Base-by-base conservation (phyloP, 1,140 invertebrate species). In the Homarus americanus region DNA sequence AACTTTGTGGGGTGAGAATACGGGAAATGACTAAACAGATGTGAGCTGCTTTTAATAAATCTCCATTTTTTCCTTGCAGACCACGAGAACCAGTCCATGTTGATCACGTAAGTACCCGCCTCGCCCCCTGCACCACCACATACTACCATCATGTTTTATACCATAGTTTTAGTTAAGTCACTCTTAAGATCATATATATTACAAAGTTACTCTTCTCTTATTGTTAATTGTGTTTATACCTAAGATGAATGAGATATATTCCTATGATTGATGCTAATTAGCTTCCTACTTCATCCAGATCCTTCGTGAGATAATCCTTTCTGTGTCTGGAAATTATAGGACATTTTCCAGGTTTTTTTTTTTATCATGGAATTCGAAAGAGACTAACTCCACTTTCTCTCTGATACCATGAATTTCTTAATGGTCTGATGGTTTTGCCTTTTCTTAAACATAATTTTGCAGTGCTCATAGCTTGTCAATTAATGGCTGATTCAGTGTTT, bases 31-130 rank as follows among this genome's bases (percentile, higher is more conserved):
- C n/a, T n/a, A n/a, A n/a, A n/a, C n/a, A n/a, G n/a, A n/a, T n/a
- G n/a, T n/a, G n/a, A n/a, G n/a, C n/a, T n/a, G n/a, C n/a, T n/a
- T n/a, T n/a, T n/a, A n/a, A n/a, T n/a, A n/a, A n/a, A n/a, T n/a
- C n/a, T n/a, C n/a, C n/a, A n/a, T 66, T 80, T 69, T n/a, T 73
- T 24, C 58, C 53, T 93, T 91, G 20, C 93, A 93, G 93, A 93
- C 83, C 78, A 88, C 83, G 93, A 93, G 87, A 93, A 93, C 92
- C 93, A 94, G 93, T 94, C 93, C 49, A 93, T 93, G 93, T 86
- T 93, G 88, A 93, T 93, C 82, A 93, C 93, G 93, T 93, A 86
- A 93, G 93, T 93, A 0, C 15, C 7, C 4, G 28, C n/a, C 63
- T 69, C n/a, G 28, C 53, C 53, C 7, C 7, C 7, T 7, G 44